Percentiles rank a stretch among this genome's conserved stretches.
Evolutionary conservation across 2,113 vertebrate genomes (phyloP).

Genomic region (Chrysemys picta): DNA sequence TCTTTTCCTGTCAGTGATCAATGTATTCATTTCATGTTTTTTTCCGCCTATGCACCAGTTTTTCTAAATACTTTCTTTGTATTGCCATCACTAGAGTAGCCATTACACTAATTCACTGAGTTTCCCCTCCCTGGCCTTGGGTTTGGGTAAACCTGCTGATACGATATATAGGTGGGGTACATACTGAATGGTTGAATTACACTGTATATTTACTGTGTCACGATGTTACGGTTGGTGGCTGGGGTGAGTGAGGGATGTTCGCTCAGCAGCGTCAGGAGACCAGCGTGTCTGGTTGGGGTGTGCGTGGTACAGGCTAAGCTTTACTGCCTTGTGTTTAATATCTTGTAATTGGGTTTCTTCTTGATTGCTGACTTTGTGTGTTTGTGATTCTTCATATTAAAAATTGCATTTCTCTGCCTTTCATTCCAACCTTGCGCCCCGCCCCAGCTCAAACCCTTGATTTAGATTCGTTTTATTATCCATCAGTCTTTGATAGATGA

Average conservation of each 20-base stretch:
- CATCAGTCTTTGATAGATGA: slow-evolving; percentile 22
- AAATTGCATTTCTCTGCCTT: background rate
- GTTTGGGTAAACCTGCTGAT: slow-evolving; percentile 18
- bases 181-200: slow-evolving; percentile 52
- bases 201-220: background rate
- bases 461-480: slow-evolving; percentile 46
- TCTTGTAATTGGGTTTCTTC: background rate
- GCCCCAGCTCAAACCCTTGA: background rate
- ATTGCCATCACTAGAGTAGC: background rate
- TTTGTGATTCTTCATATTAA: slow-evolving; percentile 8
- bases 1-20: slow-evolving; percentile 18
- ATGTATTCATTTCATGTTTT: background rate
- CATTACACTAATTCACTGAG: slow-evolving; percentile 15
- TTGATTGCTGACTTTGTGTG: background rate
- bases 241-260: slow-evolving; percentile 10
- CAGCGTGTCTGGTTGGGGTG: background rate
- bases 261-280: background rate
- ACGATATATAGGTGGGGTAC: background rate
- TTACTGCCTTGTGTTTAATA: background rate
- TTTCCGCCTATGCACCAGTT: background rate
- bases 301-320: background rate
- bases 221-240: slow-evolving; percentile 54
- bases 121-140: background rate
- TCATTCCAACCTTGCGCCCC: background rate
- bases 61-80: background rate